Base-by-base conservation (phyloP, 2,797 vertebrate species). In the Smutsia temminckii region DNA sequence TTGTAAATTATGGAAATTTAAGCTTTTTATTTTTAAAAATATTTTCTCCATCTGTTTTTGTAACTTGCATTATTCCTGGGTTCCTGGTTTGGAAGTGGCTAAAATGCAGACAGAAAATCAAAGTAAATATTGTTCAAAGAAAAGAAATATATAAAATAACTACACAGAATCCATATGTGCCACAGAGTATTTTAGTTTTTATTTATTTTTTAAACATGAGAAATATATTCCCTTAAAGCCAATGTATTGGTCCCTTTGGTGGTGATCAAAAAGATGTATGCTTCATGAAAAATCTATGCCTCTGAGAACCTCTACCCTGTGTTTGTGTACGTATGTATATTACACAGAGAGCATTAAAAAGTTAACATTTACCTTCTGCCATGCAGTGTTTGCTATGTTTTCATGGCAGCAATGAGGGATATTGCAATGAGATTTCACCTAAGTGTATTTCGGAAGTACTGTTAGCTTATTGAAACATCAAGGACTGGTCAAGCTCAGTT, bases 1-100 rank as follows among this genome's bases (percentile, higher is more conserved):
- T 88, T 83, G 46, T 94, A 94, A 96, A 95, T 96, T 94, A 96
- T 93, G 95, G 86, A 92, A 94, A 97, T 93, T 42, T 87, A 95
- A 59, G 21, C 88, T 81, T 55, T 66, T 63, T 61, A 51, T 25
- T 68, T 86, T 55, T 42, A 25, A 89, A 89, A 68, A 83, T 93
- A 71, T 77, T 95, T 92, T 49, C 75, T 42, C 46, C n/a, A 64
- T 91, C 71, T 96, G 77, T 92, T 95, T 93, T 96, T 93, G 59
- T 72, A 89, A 79, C 53, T 93, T 72, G 68, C 46, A 37, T 97
- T 93, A 88, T 92, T 93, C 40, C 63, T 57, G 42, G 77, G 40
- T 85, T 83, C 40, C 66, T 9, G 79, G 91, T 96, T 74, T 88
- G 77, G 49, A 81, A 93, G 64, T 93, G 66, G 80, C 83, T 95